Base-by-base conservation (phyloP, 2,113 vertebrate genomes). In the Alces alces region DNA sequence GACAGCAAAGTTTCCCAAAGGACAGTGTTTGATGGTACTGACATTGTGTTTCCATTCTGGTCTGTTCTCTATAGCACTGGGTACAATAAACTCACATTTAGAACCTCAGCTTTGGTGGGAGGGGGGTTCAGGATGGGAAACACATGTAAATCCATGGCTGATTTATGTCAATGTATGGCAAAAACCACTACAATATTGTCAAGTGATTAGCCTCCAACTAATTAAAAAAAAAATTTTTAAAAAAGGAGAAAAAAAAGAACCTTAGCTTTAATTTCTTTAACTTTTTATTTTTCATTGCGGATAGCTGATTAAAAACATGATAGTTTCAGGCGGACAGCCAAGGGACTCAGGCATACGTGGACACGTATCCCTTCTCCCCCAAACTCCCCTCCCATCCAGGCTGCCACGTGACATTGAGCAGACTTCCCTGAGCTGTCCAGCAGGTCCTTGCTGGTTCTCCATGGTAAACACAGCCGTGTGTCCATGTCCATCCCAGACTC, bases 31-130 rank as follows among this genome's bases (percentile, higher is more conserved):
- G 6, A 3, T 64, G 5, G 15, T 23, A 1, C 30, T 36, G 66
- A 52, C 0, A 6, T 0, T 36, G 52, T 78, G n/a, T 87, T 54
- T 52, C 23, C 33, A 13, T 33, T 70, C 36, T 45, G 33, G 36
- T 6, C 4, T 3, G 16, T 10, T 16, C 47, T 30, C 36, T 12
- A 6, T 47, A 23, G n/a, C 0, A 0, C 0, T 14, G 39, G 5
- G 39, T 4, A 19, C 30, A 33, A 28, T 11, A 19, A 7, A 15
- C 9, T 19, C 28, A 14, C 45, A 30, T 28, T 14, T 36, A 15
- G 39, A 45, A 47, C 50, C 30, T 30, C 33, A 66, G 33, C 2
- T 47, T 47, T 47, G 47, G 47, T 47, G 47, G 47, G 47, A 47
- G 10, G 47, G 47, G 47, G 47, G 47, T 0, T 47, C 47, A 11